These are phyloP conservation scores for Diorhabda elongata DNA, from an alignment of 1,140 invertebrate genomes.

Conservation along the genomic window DNA sequence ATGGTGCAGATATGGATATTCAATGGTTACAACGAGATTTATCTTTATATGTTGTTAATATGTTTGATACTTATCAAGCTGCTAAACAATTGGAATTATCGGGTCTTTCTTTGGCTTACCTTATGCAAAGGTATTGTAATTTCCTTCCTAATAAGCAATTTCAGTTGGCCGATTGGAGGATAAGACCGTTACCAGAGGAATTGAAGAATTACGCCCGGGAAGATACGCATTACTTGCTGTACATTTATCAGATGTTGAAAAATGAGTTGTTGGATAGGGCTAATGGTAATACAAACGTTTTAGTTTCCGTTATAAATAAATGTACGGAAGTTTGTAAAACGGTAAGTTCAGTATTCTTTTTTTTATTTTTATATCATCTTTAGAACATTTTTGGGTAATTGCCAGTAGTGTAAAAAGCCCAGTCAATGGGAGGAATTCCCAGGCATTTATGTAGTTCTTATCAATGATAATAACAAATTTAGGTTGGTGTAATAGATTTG, in stretches of 20 bases:
- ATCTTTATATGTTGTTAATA: slow-evolving; percentile 90
- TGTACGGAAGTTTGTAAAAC: slow-evolving; percentile 70
- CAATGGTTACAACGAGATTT: slow-evolving; percentile 95
- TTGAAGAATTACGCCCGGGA: slow-evolving; percentile 84
- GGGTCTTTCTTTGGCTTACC: slow-evolving; percentile 70
- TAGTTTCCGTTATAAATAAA: slow-evolving; percentile 65
- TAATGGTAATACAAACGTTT: slow-evolving; percentile 64
- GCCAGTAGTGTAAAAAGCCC: no score
- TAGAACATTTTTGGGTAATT: no score
- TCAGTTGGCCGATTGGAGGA: slow-evolving; percentile 95
- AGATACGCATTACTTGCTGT: slow-evolving; percentile 94
- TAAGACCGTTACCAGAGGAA: slow-evolving; percentile 81
- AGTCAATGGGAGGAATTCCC: no score
- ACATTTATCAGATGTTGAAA: slow-evolving; percentile 81
- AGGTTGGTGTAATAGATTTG: no score
- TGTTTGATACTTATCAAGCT: slow-evolving; percentile 95
- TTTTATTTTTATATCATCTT: no score
- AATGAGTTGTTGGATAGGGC: slow-evolving; percentile 71
- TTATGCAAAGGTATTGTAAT: slow-evolving; percentile 77
- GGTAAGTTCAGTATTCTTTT: slow-evolving; percentile 39
- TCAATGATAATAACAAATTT: no score
- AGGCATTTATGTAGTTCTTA: no score
- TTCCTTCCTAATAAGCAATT: slow-evolving; percentile 83
- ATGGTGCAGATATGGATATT: slow-evolving; percentile 87
- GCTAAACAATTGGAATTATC: slow-evolving; percentile 70